Conservation (phyloP, 2,888 invertebrate genomes). For the Dysmachus trigonus region DNA sequence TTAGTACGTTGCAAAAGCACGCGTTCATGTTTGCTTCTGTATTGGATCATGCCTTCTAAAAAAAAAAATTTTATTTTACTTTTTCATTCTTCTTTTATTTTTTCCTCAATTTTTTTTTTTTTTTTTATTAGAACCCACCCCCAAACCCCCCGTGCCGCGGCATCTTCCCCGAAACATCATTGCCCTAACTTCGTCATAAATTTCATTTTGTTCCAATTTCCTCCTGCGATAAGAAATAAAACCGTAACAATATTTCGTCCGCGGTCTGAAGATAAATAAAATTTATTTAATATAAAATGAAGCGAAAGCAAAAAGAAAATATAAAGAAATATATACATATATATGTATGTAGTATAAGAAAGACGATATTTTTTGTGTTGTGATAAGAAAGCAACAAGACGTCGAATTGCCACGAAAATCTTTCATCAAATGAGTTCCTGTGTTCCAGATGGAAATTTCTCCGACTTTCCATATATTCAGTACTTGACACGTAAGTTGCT, state of each 20-base stretch:
- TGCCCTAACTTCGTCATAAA: conserved; percentile 8
- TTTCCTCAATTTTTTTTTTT: neutral
- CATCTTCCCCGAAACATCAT: neutral
- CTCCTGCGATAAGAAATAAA: conserved; percentile 31
- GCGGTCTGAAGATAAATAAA: conserved; percentile 41
- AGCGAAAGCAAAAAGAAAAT: neutral
- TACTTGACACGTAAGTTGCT: conserved; percentile 72
- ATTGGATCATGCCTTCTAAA: neutral
- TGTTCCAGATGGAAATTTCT: conserved; percentile 71
- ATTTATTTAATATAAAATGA: conserved; percentile 30
- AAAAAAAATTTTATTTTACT: neutral
- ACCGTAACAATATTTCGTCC: neutral
- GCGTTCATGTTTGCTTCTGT: neutral
- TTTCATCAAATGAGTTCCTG: conserved; percentile 41
- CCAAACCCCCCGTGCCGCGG: neutral
- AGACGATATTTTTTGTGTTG: conserved; percentile 16
- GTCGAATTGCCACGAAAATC: conserved; percentile 1
- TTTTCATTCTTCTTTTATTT: conserved; percentile 1
- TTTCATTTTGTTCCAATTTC: conserved; percentile 43
- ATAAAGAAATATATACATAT: too few species aligned
- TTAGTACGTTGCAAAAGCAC: neutral
- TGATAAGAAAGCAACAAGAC: conserved; percentile 28
- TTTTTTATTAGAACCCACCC: neutral
- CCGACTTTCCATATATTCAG: conserved; percentile 72
- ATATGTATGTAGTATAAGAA: too few species aligned